Conservation (phyloP, 2,113 vertebrate genomes). For the Ctenodactylus gundi region DNA sequence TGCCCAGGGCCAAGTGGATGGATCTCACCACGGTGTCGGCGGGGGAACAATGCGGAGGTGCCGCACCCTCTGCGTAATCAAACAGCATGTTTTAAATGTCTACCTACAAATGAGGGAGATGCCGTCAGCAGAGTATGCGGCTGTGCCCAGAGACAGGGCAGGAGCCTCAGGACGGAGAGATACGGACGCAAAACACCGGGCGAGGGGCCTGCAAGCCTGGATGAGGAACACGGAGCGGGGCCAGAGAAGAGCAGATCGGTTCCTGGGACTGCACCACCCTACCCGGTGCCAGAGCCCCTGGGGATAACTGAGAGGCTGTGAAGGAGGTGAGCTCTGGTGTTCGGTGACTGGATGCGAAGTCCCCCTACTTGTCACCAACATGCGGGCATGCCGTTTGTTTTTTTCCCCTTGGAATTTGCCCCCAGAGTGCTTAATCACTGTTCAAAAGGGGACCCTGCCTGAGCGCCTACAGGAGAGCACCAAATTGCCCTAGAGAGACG, state of each 20-base stretch:
- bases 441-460: accelerated
- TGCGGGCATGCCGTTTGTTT: accelerated
- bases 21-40: too few species aligned
- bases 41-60: too few species aligned
- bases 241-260: background rate
- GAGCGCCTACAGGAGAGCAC: background rate
- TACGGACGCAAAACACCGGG: background rate
- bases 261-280: accelerated
- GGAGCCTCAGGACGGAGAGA: background rate
- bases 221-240: too few species aligned
- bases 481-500: background rate
- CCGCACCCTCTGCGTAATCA: background rate
- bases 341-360: background rate
- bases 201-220: background rate
- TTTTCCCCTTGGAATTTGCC: background rate
- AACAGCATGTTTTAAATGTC: background rate
- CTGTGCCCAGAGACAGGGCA: too few species aligned
- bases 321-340: background rate
- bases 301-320: background rate
- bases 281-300: background rate
- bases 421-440: accelerated
- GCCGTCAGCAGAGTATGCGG: background rate
- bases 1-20: too few species aligned
- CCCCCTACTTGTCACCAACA: background rate
- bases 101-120: background rate